Base-by-base conservation (phyloP, 1,140 invertebrate species). In the Neodiprion fabricii region DNA sequence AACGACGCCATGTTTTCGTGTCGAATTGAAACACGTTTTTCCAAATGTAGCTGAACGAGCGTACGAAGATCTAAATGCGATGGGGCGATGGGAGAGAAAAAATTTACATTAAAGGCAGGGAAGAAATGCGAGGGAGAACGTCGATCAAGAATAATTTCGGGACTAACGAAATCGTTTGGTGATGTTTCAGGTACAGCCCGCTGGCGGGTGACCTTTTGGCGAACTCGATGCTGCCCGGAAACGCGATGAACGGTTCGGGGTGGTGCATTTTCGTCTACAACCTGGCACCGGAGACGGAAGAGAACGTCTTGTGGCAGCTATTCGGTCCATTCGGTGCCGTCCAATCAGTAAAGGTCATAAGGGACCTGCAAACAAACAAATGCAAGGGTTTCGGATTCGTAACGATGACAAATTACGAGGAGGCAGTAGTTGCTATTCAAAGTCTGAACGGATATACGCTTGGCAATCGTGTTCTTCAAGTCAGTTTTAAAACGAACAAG, bases 381-480 rank as follows among this genome's bases (percentile, higher is more conserved):
- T 99, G 98, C 92, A 99, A 99, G 90, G 98, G 98, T 80, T 99
- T 99, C 88, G 98, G 97, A n/a, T 99, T 99, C 89, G 98, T 99
- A 75, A 99, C 97, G 72, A 99, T 99, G 98, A 99, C 97, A 82
- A 99, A 99, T 89, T 99, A 99, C 90, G 98, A 99, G 87, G 98
- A 99, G 86, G 97, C 98, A 12, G 93, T 98, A 40, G 95, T 98
- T 76, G 98, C 98, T 72, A 99, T 99, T 82, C 97, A 98, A 88
- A 97, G 96, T 76, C 92, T 99, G 74, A 99, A 99, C 89, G 98
- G 98, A 71, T 99, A 98, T 90, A 97, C 96, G 77, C 92, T 99
- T 79, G 97, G 97, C 82, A 99, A 98, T 90, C 93, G 98, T 72
- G 96, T 99, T 77, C 93, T 99, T 81, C 98, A 99, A 92, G 98